Evolutionary conservation across 1,140 invertebrate genomes (phyloP).

Genomic region (Drosophila nigrodunni): DNA sequence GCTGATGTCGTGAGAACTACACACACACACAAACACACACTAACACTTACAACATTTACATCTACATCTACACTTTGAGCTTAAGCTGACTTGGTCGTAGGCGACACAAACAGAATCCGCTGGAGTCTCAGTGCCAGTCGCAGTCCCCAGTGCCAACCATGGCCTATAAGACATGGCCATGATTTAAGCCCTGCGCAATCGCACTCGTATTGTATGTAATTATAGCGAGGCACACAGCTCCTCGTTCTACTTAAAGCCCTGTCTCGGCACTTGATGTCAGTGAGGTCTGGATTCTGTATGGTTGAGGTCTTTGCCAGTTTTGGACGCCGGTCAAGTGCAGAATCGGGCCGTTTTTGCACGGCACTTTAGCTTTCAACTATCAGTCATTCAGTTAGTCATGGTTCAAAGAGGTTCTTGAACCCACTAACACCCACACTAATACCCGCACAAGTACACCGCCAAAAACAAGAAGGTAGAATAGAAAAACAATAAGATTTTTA

Average conservation of each 20-base stretch:
- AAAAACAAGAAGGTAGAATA: no score
- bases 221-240: slow-evolving; percentile 48
- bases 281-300: slow-evolving; percentile 24
- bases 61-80: slow-evolving; percentile 22
- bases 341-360: slow-evolving; percentile 64
- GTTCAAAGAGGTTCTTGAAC: slow-evolving; percentile 77
- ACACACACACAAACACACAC: slow-evolving; percentile 53
- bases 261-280: slow-evolving; percentile 51
- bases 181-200: slow-evolving; percentile 14
- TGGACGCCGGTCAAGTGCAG: slow-evolving; percentile 73
- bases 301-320: slow-evolving; percentile 7
- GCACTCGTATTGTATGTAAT: slow-evolving; percentile 63
- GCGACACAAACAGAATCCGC: slow-evolving; percentile 71
- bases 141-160: slow-evolving; percentile 1
- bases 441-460: slow-evolving; percentile 27
- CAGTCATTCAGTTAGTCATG: slow-evolving; percentile 81
- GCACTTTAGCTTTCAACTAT: slow-evolving; percentile 69
- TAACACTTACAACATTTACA: no score
- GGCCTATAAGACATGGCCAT: slow-evolving; percentile 1
- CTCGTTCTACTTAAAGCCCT: slow-evolving; percentile 27
- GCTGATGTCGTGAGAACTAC: slow-evolving; percentile 70
- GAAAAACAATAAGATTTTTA: no score
- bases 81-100: slow-evolving; percentile 56
- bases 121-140: slow-evolving; percentile 47
- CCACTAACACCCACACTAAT: slow-evolving; percentile 41